Evolutionary conservation across 2,888 invertebrate genomes (phyloP), one percentile per base, ranked within the genome.

Genomic region (Chalcosyrphus nemorum): DNA sequence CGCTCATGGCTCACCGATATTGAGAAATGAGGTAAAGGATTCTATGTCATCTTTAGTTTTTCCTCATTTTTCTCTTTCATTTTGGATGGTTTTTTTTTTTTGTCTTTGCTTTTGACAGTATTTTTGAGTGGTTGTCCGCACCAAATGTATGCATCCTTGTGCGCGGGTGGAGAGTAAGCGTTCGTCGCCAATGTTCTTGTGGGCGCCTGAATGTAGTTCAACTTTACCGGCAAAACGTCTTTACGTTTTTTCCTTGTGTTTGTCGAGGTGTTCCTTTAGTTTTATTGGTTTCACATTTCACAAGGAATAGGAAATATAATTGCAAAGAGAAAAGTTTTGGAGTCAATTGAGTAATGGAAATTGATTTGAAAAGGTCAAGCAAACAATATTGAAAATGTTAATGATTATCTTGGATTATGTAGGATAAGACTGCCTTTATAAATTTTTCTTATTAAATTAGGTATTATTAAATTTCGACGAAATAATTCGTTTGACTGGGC

Each of bases 1-100:
- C 17, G 11, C 24, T 65, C 32, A 29, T 32, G 17, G 52, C 29
- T 27, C 19, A 19, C 52, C 21, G 13, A 21, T 43, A 43, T 27
- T 61, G 24, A 38, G 5, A 17, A 52, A 52, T 66, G 52, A 54
- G 66, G 38, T 54, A 66, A 68, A 54, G 66, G 41, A 54, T 68
- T 66, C 54, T 52, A 38, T 65, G 50, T n/a, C 52, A 38, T 41
- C 52, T 17, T 54, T 45, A 27, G 52, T 54, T 52, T 35, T 19
- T 35, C 15, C 15, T 52, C 45, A 27, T 52, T n/a, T 19, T 13
- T 63, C 19, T 63, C 32, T 32, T 43, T 6, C 4, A 43, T 29
- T n/a, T n/a, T 4, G 13, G 17, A n/a, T 2, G 11, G 29, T 47
- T 45, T 47, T 35, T 9, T 19, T 32, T 11, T 47, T 2, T 15